Percentiles rank a stretch among this genome's conserved stretches.
Conservation (phyloP, 92 coral and sea anemone species). For the Chrysogorgia sp. region DNA sequence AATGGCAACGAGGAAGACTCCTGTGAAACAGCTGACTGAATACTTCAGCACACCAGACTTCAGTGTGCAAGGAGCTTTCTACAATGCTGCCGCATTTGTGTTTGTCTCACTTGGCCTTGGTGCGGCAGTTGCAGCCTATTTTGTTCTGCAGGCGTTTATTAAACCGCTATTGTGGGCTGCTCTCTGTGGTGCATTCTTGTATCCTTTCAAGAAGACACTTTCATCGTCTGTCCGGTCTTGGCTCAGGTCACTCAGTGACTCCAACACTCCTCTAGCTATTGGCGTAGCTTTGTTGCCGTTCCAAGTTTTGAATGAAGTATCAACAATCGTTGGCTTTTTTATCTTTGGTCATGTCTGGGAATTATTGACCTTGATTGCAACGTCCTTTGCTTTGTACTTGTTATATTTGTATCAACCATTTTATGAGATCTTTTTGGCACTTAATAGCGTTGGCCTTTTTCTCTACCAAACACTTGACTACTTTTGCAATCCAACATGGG, state of each 20-base stretch:
- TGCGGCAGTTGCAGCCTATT: constrained; percentile 93
- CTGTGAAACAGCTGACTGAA: constrained; percentile 72
- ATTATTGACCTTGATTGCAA: constrained; percentile 62
- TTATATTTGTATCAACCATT: constrained; percentile 83
- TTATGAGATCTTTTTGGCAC: constrained; percentile 72
- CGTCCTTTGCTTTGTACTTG: constrained; percentile 62
- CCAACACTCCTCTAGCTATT: constrained; percentile 81
- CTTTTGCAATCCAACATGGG: constrained; percentile 81
- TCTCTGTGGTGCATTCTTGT: constrained; percentile 93
- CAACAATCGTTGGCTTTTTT: constrained; percentile 81
- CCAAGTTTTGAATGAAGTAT: constrained; percentile 74
- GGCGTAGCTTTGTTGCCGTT: constrained; percentile 88
- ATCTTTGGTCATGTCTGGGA: constrained; percentile 63
- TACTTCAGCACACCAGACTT: constrained; percentile 85
- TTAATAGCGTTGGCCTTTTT: constrained; percentile 62
- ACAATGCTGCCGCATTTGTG: constrained; percentile 90
- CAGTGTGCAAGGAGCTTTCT: constrained; percentile 85
- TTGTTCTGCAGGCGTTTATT: constrained; percentile 85
- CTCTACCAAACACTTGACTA: constrained; percentile 77
- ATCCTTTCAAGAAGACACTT: constrained; percentile 90
- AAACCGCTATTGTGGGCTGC: constrained; percentile 98
- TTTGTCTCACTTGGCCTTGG: constrained; percentile 81
- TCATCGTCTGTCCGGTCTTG: constrained; percentile 77
- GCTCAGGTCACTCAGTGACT: constrained; percentile 79
- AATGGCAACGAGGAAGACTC: constrained; percentile 49